phyloP scores from a whole-genome alignment of 2,888 invertebrate species.

The Tridacna crocea region DNA sequence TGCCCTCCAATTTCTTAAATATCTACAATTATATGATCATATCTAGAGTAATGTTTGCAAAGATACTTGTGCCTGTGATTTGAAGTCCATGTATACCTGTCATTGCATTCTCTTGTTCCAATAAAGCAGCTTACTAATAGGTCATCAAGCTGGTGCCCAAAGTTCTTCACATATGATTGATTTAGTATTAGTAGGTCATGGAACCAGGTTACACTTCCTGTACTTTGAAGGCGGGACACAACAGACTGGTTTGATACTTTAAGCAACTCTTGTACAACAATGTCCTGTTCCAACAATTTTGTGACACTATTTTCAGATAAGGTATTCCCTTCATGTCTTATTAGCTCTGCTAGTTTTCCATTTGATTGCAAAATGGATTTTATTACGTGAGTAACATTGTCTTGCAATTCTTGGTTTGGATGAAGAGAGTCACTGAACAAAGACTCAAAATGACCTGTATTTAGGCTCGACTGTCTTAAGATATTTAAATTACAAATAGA shows the following conservation, averaged over 20 bases:
- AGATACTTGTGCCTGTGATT: too few relatives aligned
- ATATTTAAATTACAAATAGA: slow-evolving; percentile 36
- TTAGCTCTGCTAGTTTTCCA: slow-evolving; percentile 12
- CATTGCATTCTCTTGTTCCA: slow-evolving; percentile 20
- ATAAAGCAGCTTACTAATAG: slow-evolving; percentile 21
- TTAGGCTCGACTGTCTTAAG: slow-evolving; percentile 16
- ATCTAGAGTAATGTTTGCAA: too few relatives aligned
- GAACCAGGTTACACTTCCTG: slow-evolving; percentile 23
- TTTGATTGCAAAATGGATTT: slow-evolving; percentile 18
- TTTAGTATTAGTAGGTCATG: not conserved
- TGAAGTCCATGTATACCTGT: slow-evolving; percentile 8
- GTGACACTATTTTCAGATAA: not conserved
- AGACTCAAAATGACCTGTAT: slow-evolving; percentile 8
- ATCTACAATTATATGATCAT: too few relatives aligned
- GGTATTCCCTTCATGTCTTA: not conserved
- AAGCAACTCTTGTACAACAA: slow-evolving; percentile 17
- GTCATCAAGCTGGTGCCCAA: slow-evolving; percentile 26
- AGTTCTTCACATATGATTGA: not conserved
- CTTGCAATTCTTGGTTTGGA: not conserved
- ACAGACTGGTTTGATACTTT: slow-evolving; percentile 19
- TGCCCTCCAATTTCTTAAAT: too few relatives aligned
- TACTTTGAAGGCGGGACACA: slow-evolving; percentile 5
- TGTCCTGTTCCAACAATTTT: slow-evolving; percentile 25
- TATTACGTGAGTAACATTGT: not conserved
- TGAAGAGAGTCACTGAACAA: slow-evolving; percentile 10